Base-by-base conservation (phyloP, 2,797 vertebrate genomes). In the Mionectes olivaceus region DNA sequence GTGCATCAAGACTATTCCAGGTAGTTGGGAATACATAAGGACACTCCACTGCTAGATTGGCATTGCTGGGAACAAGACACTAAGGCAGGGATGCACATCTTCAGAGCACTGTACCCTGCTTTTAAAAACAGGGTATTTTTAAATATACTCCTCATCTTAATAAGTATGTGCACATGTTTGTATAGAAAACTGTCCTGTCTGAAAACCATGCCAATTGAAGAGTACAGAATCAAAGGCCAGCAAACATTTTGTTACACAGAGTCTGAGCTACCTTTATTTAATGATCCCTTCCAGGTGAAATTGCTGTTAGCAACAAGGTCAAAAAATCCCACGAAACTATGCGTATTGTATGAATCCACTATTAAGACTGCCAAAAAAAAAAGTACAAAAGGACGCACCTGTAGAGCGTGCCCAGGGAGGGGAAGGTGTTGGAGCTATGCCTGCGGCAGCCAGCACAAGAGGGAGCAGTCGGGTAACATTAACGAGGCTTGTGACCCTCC, bases 391-490 rank as follows among this genome's bases (percentile, higher is more conserved):
- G 41, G 6, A 2, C 21, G 4, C 1, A 3, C 13, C 14, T 12
- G 22, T 1, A 30, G 65, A 25, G 21, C 7, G 32, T 1, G 19
- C 7, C 18, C 8, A 10, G 10, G 5, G 44, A 12, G 15, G 13
- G 0, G 21, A 44, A 37, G 22, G 14, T 15, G 30, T 1, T 19
- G 1, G 19, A 23, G 17, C 25, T 15, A 30, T 73, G 30, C 30
- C 35, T 12, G 17, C 0, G 22, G 35, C 6, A 49, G 44, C 52
- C 27, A 21, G 90, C 96, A 39, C 94, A 57, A 97, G 96, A 57
- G 94, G 95, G 95, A 95, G 96, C 89, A 95, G 53, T 94, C 10
- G 93, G 89, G 89, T 76, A 71, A 6, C 0, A 4, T 3, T 74
- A 2, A 11, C 8, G 7, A 10, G 33, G 52, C 41, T 37, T 30